Percentiles rank a stretch among this genome's conserved stretches.
phyloP scores from a whole-genome alignment of 64 coral and sea anemone species.

The Acropora yongei region DNA sequence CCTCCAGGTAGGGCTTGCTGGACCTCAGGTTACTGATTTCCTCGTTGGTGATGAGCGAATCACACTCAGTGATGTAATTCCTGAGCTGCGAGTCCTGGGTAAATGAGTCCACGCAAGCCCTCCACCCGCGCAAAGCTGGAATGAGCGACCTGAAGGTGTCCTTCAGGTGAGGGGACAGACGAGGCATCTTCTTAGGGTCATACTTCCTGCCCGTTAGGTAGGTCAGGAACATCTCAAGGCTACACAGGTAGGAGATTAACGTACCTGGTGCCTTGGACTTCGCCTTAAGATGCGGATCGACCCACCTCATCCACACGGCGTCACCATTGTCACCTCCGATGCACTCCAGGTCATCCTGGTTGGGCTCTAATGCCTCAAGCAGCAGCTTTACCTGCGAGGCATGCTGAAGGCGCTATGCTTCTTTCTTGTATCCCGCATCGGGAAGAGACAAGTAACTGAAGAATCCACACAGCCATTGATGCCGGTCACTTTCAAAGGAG shows the following conservation, averaged over 20 bases:
- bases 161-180: not conserved
- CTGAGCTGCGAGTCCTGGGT: not conserved
- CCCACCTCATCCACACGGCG: not conserved
- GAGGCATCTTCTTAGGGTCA: not conserved
- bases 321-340: not conserved
- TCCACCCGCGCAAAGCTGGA: not conserved
- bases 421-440: not conserved
- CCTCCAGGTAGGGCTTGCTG: not conserved
- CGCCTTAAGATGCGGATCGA: not conserved
- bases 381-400: not conserved
- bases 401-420: not conserved
- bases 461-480: constrained; percentile 30
- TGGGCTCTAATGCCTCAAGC: not conserved
- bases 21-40: not conserved
- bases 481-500: not conserved
- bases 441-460: not conserved
- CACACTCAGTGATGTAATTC: not conserved
- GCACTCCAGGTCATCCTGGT: not conserved
- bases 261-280: not conserved
- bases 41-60: not conserved
- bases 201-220: not conserved
- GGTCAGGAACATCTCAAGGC: constrained; percentile 2
- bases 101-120: not conserved
- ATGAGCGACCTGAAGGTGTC: not conserved
- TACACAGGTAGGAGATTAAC: not conserved